phyloP scores from a whole-genome alignment of 1,140 invertebrate genomes.

The Caenorhabditis tropicalis region DNA sequence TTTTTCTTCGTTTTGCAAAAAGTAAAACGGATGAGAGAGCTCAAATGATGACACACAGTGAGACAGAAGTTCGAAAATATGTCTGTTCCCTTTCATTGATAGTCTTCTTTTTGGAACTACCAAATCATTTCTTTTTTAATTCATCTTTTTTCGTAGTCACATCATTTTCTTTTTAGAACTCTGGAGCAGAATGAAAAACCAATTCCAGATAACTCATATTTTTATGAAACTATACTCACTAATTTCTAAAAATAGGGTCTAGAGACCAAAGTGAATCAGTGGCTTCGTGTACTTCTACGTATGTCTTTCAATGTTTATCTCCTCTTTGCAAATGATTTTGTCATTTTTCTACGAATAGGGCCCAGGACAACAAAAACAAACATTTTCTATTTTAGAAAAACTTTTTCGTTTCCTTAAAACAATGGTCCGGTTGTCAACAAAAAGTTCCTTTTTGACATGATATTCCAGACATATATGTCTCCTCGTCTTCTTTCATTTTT shows the following conservation, averaged over 20 bases:
- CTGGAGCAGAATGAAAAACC: no score
- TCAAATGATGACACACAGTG: neutral
- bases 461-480: neutral
- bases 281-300: no score
- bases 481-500: neutral
- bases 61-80: neutral
- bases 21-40: neutral
- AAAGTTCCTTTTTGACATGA: neutral
- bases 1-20: neutral
- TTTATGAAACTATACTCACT: no score
- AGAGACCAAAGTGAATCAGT: no score
- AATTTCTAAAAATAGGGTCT: no score
- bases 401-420: neutral
- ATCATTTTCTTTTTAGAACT: no score
- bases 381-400: neutral
- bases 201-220: no score
- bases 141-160: no score
- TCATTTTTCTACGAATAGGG: neutral
- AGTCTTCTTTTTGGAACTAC: neutral
- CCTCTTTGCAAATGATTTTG: neutral
- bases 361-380: neutral
- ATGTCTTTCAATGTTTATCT: neutral
- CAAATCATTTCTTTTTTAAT: neutral
- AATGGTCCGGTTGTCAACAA: neutral
- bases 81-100: neutral